Conservation (phyloP, 2,797 vertebrate genomes). For the Poecile montanus region DNA sequence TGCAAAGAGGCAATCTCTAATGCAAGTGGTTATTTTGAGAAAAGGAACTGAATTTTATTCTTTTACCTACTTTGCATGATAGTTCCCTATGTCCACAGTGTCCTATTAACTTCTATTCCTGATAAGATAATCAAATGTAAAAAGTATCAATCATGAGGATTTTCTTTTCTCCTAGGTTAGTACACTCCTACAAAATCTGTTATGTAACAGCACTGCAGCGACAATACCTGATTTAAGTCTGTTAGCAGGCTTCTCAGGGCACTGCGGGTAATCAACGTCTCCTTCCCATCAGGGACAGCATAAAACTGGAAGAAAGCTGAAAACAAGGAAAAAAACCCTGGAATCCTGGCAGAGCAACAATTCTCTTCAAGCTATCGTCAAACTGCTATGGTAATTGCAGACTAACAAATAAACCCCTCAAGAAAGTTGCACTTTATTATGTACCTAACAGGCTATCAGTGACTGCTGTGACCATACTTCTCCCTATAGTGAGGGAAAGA, state of each 20-base stretch:
- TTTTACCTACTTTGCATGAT: background rate
- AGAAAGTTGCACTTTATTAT: background rate
- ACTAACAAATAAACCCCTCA: background rate
- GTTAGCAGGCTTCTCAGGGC: slow-evolving; percentile 80
- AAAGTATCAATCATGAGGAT: background rate
- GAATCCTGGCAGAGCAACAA: background rate
- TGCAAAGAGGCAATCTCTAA: background rate
- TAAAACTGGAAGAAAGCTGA: slow-evolving; percentile 82
- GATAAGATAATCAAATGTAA: background rate
- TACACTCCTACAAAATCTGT: background rate
- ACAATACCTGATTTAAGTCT: slow-evolving; percentile 84
- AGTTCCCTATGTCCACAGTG: background rate
- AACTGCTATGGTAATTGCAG: background rate
- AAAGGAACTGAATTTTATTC: background rate
- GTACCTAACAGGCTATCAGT: background rate
- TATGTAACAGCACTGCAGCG: background rate
- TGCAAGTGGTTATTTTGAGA: background rate
- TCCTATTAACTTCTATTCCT: background rate
- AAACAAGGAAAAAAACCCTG: background rate
- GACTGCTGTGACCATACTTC: background rate
- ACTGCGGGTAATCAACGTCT: slow-evolving; percentile 70
- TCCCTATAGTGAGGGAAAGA: background rate
- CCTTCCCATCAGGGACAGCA: slow-evolving; percentile 37
- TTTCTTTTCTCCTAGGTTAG: background rate
- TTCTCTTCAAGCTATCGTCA: background rate